Evolutionary conservation across 2,113 vertebrate species (phyloP).

Genomic region (Osmerus mordax): DNA sequence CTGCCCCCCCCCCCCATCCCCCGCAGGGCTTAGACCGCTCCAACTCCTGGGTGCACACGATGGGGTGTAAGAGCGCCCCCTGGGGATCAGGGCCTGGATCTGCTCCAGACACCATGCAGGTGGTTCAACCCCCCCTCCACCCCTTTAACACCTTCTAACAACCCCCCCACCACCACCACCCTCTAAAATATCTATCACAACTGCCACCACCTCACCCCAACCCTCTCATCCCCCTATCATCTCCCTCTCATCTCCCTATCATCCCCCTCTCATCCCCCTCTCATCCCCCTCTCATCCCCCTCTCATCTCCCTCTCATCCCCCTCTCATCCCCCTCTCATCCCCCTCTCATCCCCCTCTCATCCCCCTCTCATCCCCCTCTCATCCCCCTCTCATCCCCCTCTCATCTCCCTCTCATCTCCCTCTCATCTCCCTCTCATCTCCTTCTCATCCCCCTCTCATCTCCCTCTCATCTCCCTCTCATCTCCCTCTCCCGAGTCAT

Average conservation of each 20-base stretch:
- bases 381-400: too few relatives aligned
- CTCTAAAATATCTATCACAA: constrained; percentile 2
- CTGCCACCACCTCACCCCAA: constrained; percentile 43
- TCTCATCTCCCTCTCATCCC: too few relatives aligned
- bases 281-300: too few relatives aligned
- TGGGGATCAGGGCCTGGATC: constrained; percentile 98
- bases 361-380: too few relatives aligned
- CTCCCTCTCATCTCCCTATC: constrained; percentile 9
- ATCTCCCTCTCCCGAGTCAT: constrained; percentile 22
- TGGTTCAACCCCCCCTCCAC: constrained; percentile 77
- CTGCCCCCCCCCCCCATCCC: constrained; percentile 77
- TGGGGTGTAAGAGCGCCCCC: constrained; percentile 96
- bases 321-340: too few relatives aligned
- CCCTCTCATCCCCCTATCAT: constrained; percentile 28
- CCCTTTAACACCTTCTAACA: background rate
- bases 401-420: too few relatives aligned
- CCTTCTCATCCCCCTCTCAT: too few relatives aligned
- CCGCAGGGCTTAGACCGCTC: constrained; percentile 99
- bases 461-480: constrained; percentile 27
- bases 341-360: too few relatives aligned
- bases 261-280: too few relatives aligned
- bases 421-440: too few relatives aligned
- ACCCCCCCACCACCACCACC: constrained; percentile 40
- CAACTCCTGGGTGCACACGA: constrained; percentile 99
- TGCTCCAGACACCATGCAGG: constrained; percentile 95